These are phyloP conservation scores for Lerista edwardsae DNA, from an alignment of 2,797 vertebrate genomes.

Conservation along the genomic window DNA sequence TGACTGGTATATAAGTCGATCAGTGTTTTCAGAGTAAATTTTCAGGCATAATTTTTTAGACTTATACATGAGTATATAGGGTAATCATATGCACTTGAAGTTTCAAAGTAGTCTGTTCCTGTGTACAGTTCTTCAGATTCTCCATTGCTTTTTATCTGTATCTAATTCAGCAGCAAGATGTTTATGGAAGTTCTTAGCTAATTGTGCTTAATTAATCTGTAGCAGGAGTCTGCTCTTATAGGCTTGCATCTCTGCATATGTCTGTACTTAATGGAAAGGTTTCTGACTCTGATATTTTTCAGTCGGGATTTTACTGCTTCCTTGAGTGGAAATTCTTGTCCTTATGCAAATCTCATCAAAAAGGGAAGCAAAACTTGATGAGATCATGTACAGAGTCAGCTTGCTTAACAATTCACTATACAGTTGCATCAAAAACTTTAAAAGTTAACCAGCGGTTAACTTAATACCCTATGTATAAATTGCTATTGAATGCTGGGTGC, in stretches of 20 bases:
- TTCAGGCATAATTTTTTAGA: too few species aligned
- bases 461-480: too few species aligned
- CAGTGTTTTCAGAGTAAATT: too few species aligned
- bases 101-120: background rate
- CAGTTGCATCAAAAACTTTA: background rate
- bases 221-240: constrained; percentile 31
- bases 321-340: constrained; percentile 62
- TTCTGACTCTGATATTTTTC: background rate
- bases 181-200: constrained; percentile 4
- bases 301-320: constrained; percentile 30
- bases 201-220: background rate
- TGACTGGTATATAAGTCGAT: too few species aligned
- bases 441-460: constrained; percentile 12
- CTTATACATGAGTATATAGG: too few species aligned
- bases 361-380: constrained; percentile 57
- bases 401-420: background rate
- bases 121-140: background rate
- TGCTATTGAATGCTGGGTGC: too few species aligned
- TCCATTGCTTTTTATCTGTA: background rate
- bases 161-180: background rate
- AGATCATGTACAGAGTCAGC: constrained; percentile 40
- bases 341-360: constrained; percentile 37
- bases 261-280: background rate
- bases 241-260: constrained; percentile 6
- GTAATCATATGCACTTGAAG: background rate